Evolutionary conservation across 2,797 vertebrate species (phyloP).

Genomic region (Astyanax mexicanus): DNA sequence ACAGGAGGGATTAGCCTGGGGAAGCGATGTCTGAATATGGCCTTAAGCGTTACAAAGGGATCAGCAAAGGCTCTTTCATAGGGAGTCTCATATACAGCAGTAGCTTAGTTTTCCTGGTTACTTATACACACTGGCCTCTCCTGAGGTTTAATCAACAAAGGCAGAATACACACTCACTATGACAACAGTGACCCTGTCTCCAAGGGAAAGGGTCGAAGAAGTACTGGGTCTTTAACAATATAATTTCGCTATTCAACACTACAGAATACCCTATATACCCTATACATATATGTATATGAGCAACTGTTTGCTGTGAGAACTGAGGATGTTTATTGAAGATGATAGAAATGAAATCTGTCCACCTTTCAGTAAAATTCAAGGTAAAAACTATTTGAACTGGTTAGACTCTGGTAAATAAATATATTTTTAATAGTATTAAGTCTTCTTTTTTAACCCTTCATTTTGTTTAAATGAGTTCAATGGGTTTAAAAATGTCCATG

Average conservation of each 20-base stretch:
- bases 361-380: no score
- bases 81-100: constrained; percentile 3
- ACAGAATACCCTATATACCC: no score
- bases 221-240: background rate
- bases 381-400: no score
- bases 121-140: background rate
- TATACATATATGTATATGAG: no score
- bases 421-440: no score
- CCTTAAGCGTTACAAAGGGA: background rate
- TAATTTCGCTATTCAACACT: background rate
- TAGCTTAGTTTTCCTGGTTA: background rate
- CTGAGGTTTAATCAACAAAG: constrained; percentile 16
- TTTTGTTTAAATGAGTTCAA: no score
- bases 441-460: no score
- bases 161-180: constrained; percentile 18
- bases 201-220: background rate
- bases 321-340: no score
- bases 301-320: no score
- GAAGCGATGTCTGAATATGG: constrained; percentile 18
- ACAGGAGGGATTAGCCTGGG: background rate
- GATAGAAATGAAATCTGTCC: no score
- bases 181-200: background rate
- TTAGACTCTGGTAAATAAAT: no score
- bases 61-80: constrained; percentile 9
- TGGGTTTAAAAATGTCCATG: no score